phyloP scores from a whole-genome alignment of 2,113 vertebrate species.

The Chaetodon auriga region DNA sequence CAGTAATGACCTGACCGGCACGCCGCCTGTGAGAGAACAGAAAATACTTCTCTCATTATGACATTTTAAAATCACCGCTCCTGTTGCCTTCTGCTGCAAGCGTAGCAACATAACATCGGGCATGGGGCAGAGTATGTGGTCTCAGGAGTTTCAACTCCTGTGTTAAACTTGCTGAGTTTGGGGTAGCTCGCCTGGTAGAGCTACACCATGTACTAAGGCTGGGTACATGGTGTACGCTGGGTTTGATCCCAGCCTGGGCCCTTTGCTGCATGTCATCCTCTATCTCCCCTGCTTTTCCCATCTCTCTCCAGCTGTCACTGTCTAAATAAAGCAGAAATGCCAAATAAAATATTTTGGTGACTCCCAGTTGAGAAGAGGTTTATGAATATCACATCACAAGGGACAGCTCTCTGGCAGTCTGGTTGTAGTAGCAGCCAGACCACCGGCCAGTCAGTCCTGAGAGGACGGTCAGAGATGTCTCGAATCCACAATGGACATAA shows the following conservation, averaged over 20 bases:
- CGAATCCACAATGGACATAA: not conserved
- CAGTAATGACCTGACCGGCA: not conserved
- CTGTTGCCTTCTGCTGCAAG: not conserved
- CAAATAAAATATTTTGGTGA: not conserved
- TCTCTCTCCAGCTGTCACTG: no score
- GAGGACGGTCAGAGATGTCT: slow-evolving; percentile 1
- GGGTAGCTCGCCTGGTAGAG: no score
- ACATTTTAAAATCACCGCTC: not conserved
- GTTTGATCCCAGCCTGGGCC: no score
- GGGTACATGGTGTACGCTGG: no score
- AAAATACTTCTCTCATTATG: not conserved
- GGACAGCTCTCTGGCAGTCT: not conserved
- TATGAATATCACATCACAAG: slow-evolving; percentile 4
- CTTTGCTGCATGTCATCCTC: no score
- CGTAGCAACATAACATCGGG: not conserved
- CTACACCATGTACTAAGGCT: no score
- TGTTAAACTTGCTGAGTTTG: not conserved
- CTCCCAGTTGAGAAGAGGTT: not conserved
- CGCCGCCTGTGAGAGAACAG: not conserved
- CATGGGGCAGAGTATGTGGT: not conserved
- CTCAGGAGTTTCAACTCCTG: not conserved
- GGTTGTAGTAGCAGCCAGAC: no score
- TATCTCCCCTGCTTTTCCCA: no score
- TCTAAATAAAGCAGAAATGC: no score
- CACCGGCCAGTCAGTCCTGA: not conserved